Base-by-base conservation (phyloP, 2,797 vertebrate species). In the Rachycentron canadum region DNA sequence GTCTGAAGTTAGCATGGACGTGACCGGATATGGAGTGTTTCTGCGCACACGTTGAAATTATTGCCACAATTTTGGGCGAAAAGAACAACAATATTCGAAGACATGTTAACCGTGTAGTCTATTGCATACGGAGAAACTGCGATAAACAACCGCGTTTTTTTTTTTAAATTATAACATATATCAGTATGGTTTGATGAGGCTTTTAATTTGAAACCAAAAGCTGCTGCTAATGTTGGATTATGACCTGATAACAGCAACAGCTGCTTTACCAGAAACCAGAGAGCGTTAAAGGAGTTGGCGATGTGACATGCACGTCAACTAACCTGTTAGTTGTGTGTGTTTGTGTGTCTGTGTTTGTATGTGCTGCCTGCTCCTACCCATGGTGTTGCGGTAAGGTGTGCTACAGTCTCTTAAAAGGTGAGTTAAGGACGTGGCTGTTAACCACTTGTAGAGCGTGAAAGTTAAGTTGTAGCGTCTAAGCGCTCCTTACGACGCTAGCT, bases 191-290 rank as follows among this genome's bases (percentile, higher is more conserved):
- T 40, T 1, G 3, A 25, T 0, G 1, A 19, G 1, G 1, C 0
- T 53, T 83, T 87, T 88, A 83, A 66, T 91, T 70, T 84, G 79
- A 80, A 65, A 71, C 2, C 69, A 82, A 84, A 88, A 84, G 40
- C 6, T 26, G 3, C 5, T 0, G 17, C 7, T 26, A 3, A 28
- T 12, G 0, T 23, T 41, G 1, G 1, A 7, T 4, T 0, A 1
- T 34, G 0, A 0, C 45, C 78, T 69, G 21, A 55, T 36, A n/a
- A 14, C 55, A 79, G 60, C 77, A 81, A 76, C 87, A 89, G 82
- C 76, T 85, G 89, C 79, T 72, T 61, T 63, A 40, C 25, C 36
- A 82, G 40, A 77, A 74, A 66, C 12, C 28, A 66, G 70, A 47
- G 68, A 45, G 49, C 74, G 64, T 38, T 38, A 4, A 43, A 64